Conservation (phyloP, 2,113 vertebrate species). For the Stegastes partitus region DNA sequence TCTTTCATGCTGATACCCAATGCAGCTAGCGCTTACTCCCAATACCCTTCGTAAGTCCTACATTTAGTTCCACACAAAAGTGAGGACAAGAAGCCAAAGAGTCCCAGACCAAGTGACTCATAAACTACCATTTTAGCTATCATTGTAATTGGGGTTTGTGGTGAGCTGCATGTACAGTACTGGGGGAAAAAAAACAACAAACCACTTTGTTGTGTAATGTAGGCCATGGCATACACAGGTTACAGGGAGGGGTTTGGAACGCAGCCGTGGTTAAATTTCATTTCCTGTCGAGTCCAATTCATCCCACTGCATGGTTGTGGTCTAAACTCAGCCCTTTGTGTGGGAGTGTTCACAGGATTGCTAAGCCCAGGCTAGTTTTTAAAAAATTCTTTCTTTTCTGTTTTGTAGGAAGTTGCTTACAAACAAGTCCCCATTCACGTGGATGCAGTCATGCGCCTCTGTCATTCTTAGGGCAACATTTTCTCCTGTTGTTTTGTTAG, state of each 20-base stretch:
- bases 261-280: constrained; percentile 61
- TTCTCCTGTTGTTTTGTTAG: not conserved
- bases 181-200: constrained; percentile 32
- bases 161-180: constrained; percentile 11
- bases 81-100: not conserved
- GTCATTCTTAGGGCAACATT: not conserved
- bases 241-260: constrained; percentile 56
- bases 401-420: constrained; percentile 14
- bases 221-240: constrained; percentile 56
- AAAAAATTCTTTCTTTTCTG: constrained; percentile 4
- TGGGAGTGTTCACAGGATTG: constrained; percentile 49
- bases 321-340: constrained; percentile 58
- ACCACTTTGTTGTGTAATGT: constrained; percentile 62
- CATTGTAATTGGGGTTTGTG: constrained; percentile 42
- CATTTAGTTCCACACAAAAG: not conserved
- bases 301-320: constrained; percentile 71
- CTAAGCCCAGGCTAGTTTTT: not conserved
- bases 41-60: constrained; percentile 2
- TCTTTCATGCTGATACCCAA: not conserved
- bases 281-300: constrained; percentile 67
- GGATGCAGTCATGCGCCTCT: not conserved
- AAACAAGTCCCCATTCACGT: constrained; percentile 9
- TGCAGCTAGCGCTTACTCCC: not conserved
- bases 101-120: constrained; percentile 40
- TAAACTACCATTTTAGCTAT: constrained; percentile 52